Base-by-base conservation (phyloP, 2,888 invertebrate genomes). In the Augochlorella aurata region DNA sequence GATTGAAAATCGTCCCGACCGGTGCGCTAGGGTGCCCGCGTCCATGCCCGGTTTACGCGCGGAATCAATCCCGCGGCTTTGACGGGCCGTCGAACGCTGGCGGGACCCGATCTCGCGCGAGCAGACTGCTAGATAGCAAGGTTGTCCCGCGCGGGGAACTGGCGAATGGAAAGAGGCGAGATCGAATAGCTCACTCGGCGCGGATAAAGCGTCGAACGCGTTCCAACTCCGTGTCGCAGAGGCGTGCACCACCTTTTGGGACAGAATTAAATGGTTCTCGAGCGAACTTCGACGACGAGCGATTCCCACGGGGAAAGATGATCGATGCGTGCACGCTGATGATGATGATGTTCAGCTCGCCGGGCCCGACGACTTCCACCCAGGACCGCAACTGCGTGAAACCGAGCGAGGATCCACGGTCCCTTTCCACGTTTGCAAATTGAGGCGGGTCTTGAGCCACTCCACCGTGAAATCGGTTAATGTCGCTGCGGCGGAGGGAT, bases 391-490 rank as follows among this genome's bases (percentile, higher is more conserved):
- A 44, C 21, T 16, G 12, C n/a, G 14, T 29, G 54, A 49, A 68
- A 24, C 29, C 18, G 14, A 44, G 18, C 61, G 52, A 54, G 24
- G n/a, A n/a, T 29, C n/a, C 16, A 18, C 47, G 52, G 8, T 10
- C 52, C 7, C 29, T 49, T 52, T 45, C 18, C 63, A 16, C 18
- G 38, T 9, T 16, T 16, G 38, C n/a, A 44, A 65, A 65, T 73
- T 69, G 47, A 69, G 45, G 58, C 68, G 72, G 68, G 44, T 70
- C 44, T 49, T 75, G 66, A 29, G n/a, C 65, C 66, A 58, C 54
- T n/a, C 18, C 38, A 47, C 10, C 58, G 71, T 74, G 81, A 81
- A 75, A 84, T 80, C 74, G 80, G 77, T 80, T 77, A 73, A 81
- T 74, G 80, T 77, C 77, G 72, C n/a, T 68, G 45, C 72, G 52